Percentiles rank a stretch among this genome's conserved stretches.
These are phyloP conservation scores for Graphium colonna DNA, from an alignment of 2,888 invertebrate genomes.

Conservation along the genomic window DNA sequence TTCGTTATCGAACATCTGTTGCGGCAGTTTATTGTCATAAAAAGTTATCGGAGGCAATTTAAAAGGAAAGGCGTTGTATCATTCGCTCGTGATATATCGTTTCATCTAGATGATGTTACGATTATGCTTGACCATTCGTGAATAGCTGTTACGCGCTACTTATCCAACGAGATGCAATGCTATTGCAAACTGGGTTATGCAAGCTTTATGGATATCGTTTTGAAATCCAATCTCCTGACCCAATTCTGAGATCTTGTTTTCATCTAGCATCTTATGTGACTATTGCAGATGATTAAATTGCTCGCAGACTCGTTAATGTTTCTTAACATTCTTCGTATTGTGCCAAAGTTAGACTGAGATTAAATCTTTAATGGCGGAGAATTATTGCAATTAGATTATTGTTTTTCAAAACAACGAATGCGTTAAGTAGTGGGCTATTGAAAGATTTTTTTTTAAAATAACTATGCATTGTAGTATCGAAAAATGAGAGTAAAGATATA, in stretches of 20 bases:
- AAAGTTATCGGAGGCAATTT: neutral
- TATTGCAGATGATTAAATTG: neutral
- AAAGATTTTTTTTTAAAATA: neutral
- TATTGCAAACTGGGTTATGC: slow-evolving; percentile 19
- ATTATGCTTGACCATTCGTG: slow-evolving; percentile 15
- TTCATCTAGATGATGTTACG: slow-evolving; percentile 1
- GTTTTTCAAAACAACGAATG: neutral
- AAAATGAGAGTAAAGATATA: slow-evolving; percentile 2
- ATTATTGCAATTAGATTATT: neutral
- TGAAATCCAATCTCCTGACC: slow-evolving; percentile 18
- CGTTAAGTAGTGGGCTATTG: neutral
- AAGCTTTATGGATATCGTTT: slow-evolving; percentile 12
- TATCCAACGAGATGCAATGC: slow-evolving; percentile 22
- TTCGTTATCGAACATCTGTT: neutral
- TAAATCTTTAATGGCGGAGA: slow-evolving; percentile 1
- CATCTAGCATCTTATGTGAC: neutral
- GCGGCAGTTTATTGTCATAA: neutral
- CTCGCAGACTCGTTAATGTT: neutral
- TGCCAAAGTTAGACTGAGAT: slow-evolving; percentile 26
- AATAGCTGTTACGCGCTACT: slow-evolving; percentile 28
- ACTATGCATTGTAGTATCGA: neutral
- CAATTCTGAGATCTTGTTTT: slow-evolving; percentile 14
- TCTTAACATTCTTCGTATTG: slow-evolving; percentile 7
- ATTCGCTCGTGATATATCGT: neutral
- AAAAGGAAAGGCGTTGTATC: neutral